A percentile compares a stretch with the other conserved stretches of the same genome.
phyloP scores from a whole-genome alignment of 1,140 invertebrate species.

The Lasaia peninsularis region DNA sequence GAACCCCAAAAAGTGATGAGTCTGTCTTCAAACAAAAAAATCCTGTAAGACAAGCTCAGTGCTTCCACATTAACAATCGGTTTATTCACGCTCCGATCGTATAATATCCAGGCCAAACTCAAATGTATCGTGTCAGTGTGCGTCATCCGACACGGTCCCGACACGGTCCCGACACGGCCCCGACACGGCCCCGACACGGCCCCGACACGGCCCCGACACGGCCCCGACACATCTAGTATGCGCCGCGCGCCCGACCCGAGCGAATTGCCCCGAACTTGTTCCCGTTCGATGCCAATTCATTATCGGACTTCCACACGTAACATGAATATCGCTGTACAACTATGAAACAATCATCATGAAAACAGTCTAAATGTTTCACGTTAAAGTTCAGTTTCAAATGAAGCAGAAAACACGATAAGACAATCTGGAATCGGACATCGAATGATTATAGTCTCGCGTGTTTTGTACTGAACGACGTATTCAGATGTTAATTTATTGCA shows the following conservation, averaged over 20 bases:
- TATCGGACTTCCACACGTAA: conserved; percentile 63
- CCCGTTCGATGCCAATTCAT: conserved; percentile 64
- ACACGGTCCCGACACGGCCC: too few species aligned
- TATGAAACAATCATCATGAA: conserved; percentile 16
- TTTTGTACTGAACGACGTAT: conserved; percentile 53
- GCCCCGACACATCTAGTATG: conserved; percentile 25
- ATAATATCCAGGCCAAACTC: not conserved
- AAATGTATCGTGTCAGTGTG: not conserved
- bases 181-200: conserved; percentile 23
- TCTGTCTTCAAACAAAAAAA: too few species aligned
- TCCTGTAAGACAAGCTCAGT: too few species aligned
- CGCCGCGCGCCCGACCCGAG: conserved; percentile 33
- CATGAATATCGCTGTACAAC: conserved; percentile 46
- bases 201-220: conserved; percentile 23
- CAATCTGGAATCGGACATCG: conserved; percentile 65
- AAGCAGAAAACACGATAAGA: conserved; percentile 43
- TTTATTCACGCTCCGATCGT: not conserved
- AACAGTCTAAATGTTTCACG: conserved; percentile 18
- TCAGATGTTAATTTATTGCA: conserved; percentile 31
- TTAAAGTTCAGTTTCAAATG: conserved; percentile 36
- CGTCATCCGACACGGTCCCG: conserved; percentile 20
- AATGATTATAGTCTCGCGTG: conserved; percentile 69
- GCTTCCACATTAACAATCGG: too few species aligned
- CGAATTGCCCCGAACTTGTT: conserved; percentile 60
- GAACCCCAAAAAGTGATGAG: too few species aligned